Percentiles rank a stretch among this genome's conserved stretches.
phyloP scores from a whole-genome alignment of 2,113 vertebrate species.

The Cheirogaleus medius region DNA sequence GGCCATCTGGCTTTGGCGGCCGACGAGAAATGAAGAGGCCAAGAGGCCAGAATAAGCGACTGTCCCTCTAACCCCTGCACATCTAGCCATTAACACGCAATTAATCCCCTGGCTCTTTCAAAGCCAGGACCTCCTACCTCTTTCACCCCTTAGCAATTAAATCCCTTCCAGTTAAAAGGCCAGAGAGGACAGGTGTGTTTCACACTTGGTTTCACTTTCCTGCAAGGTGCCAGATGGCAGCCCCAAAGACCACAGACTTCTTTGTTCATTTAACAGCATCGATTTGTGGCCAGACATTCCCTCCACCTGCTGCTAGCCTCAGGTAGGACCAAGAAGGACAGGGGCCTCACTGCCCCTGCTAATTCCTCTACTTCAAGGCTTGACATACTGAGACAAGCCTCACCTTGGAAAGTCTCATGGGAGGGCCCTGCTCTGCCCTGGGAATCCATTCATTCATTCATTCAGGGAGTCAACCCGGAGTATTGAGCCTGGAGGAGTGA shows the following conservation, averaged over 20 bases:
- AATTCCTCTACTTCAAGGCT: slow-evolving; percentile 21
- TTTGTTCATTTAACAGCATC: slow-evolving; percentile 61
- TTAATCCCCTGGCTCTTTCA: slow-evolving; percentile 61
- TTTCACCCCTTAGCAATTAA: slow-evolving; percentile 56
- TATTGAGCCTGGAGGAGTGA: neutral
- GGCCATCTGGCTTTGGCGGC: slow-evolving; percentile 59
- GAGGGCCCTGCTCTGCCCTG: neutral
- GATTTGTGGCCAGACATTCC: neutral
- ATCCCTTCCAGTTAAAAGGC: slow-evolving; percentile 72
- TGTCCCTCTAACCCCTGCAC: neutral
- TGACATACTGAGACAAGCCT: neutral
- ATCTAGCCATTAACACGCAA: slow-evolving; percentile 59
- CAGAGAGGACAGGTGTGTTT: slow-evolving; percentile 77
- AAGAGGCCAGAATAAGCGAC: neutral
- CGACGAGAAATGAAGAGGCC: slow-evolving; percentile 26
- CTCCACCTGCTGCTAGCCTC: neutral
- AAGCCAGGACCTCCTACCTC: slow-evolving; percentile 20
- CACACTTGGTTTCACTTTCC: slow-evolving; percentile 70
- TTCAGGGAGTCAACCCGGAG: neutral
- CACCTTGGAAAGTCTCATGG: neutral
- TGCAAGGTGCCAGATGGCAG: slow-evolving; percentile 71
- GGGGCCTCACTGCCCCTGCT: neutral
- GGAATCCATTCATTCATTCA: neutral
- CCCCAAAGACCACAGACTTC: slow-evolving; percentile 54
- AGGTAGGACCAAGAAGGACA: neutral